These are phyloP conservation scores for Hypercompe scribonia DNA, from an alignment of 2,888 invertebrate genomes.

Conservation along the genomic window DNA sequence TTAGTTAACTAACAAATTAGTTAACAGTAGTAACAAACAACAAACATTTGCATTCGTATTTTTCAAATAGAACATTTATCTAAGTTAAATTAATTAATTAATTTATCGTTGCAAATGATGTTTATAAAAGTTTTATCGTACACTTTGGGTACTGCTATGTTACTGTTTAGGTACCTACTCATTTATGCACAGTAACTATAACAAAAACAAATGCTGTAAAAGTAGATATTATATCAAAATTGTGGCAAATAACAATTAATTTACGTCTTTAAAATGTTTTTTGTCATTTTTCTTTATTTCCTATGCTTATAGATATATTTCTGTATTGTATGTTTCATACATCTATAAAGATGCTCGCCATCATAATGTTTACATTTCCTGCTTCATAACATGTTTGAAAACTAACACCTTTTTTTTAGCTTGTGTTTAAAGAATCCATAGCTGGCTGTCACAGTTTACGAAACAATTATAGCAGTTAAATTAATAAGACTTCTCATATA, in stretches of 20 bases:
- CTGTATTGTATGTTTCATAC: not conserved
- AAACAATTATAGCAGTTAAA: conserved; percentile 1
- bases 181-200: too few species aligned
- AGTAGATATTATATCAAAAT: too few species aligned
- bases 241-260: not conserved
- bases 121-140: not conserved
- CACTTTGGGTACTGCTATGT: not conserved
- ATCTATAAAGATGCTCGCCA: not conserved
- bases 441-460: not conserved
- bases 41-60: not conserved
- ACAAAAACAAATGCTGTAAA: too few species aligned
- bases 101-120: not conserved
- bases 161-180: not conserved
- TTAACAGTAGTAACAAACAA: too few species aligned
- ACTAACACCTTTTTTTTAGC: not conserved
- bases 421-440: not conserved
- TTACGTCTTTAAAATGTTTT: too few species aligned
- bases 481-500: not conserved
- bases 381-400: not conserved
- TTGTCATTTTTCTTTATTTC: too few species aligned
- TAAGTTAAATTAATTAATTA: not conserved
- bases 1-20: not conserved
- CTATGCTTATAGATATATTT: not conserved
- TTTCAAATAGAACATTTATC: not conserved
- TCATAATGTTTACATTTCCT: not conserved